Evolutionary conservation across 2,888 invertebrate species (phyloP).

Genomic region (Agrotis ipsilon): DNA sequence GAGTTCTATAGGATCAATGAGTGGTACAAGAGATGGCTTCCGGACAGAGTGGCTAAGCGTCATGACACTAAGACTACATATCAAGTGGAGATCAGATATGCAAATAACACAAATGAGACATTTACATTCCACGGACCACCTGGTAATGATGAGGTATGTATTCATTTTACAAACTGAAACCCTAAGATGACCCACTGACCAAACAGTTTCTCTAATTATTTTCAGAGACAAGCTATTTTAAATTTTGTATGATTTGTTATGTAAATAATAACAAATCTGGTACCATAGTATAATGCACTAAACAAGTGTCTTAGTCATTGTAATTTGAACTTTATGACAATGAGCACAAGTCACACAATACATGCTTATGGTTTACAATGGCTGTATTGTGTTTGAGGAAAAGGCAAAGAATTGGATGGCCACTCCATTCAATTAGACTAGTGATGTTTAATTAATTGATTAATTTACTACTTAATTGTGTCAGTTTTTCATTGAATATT

Average conservation of each 20-base stretch:
- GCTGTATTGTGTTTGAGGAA: background rate
- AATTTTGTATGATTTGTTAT: background rate
- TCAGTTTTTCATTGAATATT: too few species aligned
- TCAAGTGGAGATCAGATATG: constrained; percentile 97
- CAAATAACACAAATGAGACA: constrained; percentile 98
- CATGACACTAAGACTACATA: constrained; percentile 98
- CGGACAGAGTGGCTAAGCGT: constrained; percentile 95
- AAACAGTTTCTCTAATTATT: background rate
- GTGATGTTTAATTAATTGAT: too few species aligned
- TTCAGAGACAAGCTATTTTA: background rate
- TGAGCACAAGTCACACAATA: background rate
- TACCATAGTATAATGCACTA: background rate
- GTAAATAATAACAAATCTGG: background rate
- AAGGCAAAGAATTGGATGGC: background rate
- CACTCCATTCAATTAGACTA: too few species aligned
- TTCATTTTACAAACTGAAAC: background rate
- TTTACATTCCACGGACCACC: constrained; percentile 98
- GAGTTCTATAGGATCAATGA: constrained; percentile 98
- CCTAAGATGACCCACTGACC: too few species aligned
- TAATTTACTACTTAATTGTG: too few species aligned
- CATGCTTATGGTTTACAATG: background rate
- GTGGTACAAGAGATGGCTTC: constrained; percentile 98
- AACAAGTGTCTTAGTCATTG: background rate
- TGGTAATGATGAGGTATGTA: constrained; percentile 95
- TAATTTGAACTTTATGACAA: constrained; percentile 4